A percentile compares a stretch with the other conserved stretches of the same genome.
Conservation (phyloP, 1,140 invertebrate genomes). For the Paraescarpia echinospica region DNA sequence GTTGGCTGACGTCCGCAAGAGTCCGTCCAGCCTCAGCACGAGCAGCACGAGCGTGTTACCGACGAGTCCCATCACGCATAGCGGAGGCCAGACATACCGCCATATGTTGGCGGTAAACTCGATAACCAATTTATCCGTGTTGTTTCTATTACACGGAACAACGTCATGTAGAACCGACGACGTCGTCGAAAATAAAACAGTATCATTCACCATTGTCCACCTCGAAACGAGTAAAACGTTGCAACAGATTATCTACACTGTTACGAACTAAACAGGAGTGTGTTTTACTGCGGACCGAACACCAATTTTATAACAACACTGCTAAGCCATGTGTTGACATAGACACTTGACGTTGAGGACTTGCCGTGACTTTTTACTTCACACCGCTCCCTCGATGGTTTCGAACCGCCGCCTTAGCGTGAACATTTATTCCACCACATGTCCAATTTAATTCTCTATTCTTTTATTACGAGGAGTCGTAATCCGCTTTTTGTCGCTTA, state of each 20-base stretch:
- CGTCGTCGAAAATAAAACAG: not conserved
- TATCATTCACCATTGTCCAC: not conserved
- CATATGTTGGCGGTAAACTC: not conserved
- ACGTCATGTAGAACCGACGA: not conserved
- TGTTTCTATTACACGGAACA: not conserved
- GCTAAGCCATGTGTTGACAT: too few species aligned
- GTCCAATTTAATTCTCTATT: not conserved
- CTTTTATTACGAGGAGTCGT: not conserved
- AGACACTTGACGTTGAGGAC: too few species aligned
- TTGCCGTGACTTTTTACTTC: too few species aligned
- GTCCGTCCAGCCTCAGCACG: not conserved
- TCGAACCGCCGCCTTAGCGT: not conserved
- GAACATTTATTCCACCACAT: not conserved
- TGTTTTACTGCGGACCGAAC: not conserved
- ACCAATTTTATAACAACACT: not conserved
- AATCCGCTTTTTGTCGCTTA: too few species aligned
- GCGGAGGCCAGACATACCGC: not conserved
- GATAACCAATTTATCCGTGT: not conserved
- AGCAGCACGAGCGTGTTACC: not conserved
- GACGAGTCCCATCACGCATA: not conserved
- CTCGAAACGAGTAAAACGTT: not conserved
- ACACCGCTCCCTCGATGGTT: too few species aligned
- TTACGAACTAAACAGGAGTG: not conserved
- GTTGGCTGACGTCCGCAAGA: not conserved
- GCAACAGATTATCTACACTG: not conserved